Evolutionary conservation across 2,888 invertebrate species (phyloP), one percentile per base, ranked within the genome.

Genomic region (Ptilodon capucinus): DNA sequence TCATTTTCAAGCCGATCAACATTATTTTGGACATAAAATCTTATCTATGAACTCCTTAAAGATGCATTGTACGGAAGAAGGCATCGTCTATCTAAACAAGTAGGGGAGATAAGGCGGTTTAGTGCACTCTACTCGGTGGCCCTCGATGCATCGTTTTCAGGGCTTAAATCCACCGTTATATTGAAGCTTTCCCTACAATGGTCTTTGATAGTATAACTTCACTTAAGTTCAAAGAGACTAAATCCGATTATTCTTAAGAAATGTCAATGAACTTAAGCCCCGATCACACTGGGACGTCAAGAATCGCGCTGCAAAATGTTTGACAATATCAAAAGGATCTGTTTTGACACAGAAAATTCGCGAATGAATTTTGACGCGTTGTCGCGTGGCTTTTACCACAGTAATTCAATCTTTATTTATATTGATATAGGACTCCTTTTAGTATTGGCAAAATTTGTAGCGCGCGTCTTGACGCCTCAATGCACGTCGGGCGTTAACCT

Each of bases 51-150:
- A 68, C 69, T 79, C 74, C 75, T 79, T 73, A 75, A 79, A 83
- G 81, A 81, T 84, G 82, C 84, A 84, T 81, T 76, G 73, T 76
- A 75, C 78, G 82, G 80, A 84, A 83, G 79, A 71, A 75, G 68
- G 68, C 64, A 67, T 70, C 71, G 71, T 79, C 64, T 82, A 82
- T 83, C 81, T 82, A 77, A 78, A 81, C 76, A 81, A 82, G 76
- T 66, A 73, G 84, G 84, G 85, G 75, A 84, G 85, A 84, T 84
- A 86, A 84, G 79, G 54, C 67, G 76, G 76, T 81, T 81, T 82
- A 84, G 76, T 81, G 81, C 79, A 82, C 71, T 79, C 67, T 71
- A 76, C 69, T 57, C 55, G 51, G 58, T 57, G 60, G 58, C 66
- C 69, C 71, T 63, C 63, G 64, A 67, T 76, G 74, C 77, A 77